These are phyloP conservation scores for Pitangus sulphuratus DNA, from an alignment of 2,797 vertebrate genomes.

Conservation along the genomic window DNA sequence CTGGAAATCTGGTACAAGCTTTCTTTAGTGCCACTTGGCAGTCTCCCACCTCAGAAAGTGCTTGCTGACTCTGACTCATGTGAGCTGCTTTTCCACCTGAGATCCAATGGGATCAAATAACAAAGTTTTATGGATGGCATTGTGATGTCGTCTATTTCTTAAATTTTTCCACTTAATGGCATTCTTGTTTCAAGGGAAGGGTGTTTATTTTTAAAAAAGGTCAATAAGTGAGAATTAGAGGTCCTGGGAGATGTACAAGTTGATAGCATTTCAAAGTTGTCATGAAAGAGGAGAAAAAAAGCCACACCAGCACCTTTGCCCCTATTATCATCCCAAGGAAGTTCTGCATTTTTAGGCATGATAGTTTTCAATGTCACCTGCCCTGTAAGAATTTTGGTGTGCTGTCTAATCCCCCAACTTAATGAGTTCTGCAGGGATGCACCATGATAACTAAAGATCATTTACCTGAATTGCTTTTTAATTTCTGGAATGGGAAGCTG, in stretches of 20 bases:
- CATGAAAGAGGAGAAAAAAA: neutral
- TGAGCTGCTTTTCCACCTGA: neutral
- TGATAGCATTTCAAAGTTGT: neutral
- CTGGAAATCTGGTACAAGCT: neutral
- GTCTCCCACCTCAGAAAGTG: neutral
- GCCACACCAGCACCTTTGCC: neutral
- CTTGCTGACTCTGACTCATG: neutral
- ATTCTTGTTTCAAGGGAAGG: neutral
- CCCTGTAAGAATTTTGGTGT: conserved; percentile 53
- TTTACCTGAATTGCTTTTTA: conserved; percentile 82
- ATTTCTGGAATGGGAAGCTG: conserved; percentile 78
- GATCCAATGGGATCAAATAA: neutral
- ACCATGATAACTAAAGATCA: conserved; percentile 77
- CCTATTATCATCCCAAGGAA: neutral
- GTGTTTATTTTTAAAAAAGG: neutral
- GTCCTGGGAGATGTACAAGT: neutral
- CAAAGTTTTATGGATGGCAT: neutral
- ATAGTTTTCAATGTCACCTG: conserved; percentile 40
- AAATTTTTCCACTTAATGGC: neutral
- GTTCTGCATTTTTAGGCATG: neutral
- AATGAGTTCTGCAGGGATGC: conserved; percentile 78
- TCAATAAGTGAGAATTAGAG: neutral
- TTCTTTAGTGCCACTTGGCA: neutral
- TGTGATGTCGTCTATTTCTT: neutral
- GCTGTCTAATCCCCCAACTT: conserved; percentile 65